A percentile compares a stretch with the other conserved stretches of the same genome.
phyloP scores from a whole-genome alignment of 2,113 vertebrate species.

The Anoura caudifer region DNA sequence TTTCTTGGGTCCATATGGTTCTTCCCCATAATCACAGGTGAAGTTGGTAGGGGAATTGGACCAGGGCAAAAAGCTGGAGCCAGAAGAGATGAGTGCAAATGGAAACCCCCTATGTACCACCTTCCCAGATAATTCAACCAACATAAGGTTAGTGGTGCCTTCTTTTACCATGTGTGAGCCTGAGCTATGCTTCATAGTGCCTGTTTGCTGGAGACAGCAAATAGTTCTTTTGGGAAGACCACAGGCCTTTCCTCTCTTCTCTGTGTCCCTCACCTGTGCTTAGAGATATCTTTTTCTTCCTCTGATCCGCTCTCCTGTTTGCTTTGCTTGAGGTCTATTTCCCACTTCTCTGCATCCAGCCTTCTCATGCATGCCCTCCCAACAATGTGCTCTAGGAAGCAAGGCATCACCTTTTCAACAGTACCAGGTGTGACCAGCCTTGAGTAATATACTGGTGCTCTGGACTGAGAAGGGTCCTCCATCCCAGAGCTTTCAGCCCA shows the following conservation, averaged over 20 bases:
- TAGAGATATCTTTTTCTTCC: not conserved
- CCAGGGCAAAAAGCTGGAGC: constrained; percentile 84
- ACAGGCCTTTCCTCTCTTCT: not conserved
- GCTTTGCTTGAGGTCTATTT: not conserved
- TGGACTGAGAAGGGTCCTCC: not conserved
- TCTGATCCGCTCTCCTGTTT: not conserved
- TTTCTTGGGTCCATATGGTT: not conserved
- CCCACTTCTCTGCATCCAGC: not conserved
- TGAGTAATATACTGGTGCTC: not conserved
- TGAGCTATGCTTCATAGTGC: constrained; percentile 72
- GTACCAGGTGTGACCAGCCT: not conserved
- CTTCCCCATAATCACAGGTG: constrained; percentile 46
- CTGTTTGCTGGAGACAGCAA: not conserved
- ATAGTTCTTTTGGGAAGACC: not conserved
- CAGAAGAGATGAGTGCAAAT: constrained; percentile 85
- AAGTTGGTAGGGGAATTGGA: constrained; percentile 84
- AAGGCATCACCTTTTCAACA: not conserved
- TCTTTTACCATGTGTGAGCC: constrained; percentile 82
- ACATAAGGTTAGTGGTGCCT: constrained; percentile 78
- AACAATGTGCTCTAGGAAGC: not conserved
- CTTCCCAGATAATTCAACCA: constrained; percentile 84
- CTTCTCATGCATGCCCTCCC: not conserved
- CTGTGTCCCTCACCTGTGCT: not conserved
- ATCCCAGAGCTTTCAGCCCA: not conserved
- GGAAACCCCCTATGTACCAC: constrained; percentile 82